These are phyloP conservation scores for Arctopsyche grandis DNA, from an alignment of 1,140 invertebrate genomes.

Conservation along the genomic window DNA sequence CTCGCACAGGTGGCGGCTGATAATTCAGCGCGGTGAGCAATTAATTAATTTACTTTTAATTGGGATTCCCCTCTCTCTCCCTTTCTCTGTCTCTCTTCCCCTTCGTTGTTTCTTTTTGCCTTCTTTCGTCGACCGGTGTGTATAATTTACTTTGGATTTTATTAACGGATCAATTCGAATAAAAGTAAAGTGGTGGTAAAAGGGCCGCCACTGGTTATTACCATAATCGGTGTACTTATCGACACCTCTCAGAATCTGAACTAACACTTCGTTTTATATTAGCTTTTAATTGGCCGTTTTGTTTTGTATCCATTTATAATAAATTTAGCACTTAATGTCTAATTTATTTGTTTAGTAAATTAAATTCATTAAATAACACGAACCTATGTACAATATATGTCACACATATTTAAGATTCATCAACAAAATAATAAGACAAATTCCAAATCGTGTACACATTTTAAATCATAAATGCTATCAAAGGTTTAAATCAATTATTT, in stretches of 20 bases:
- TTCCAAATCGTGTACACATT: too few species aligned
- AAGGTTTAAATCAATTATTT: too few species aligned
- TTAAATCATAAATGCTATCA: too few species aligned
- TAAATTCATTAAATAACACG: too few species aligned
- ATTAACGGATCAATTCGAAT: constrained; percentile 5
- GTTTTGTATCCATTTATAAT: too few species aligned
- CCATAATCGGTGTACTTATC: constrained; percentile 10
- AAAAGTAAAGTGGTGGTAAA: constrained; percentile 2
- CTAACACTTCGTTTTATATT: too few species aligned
- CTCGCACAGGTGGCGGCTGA: constrained; percentile 42
- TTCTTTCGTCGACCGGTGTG: not conserved
- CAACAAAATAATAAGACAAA: too few species aligned
- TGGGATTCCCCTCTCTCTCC: not conserved
- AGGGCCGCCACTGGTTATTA: not conserved
- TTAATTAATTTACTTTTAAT: constrained; percentile 50
- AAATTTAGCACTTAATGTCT: too few species aligned
- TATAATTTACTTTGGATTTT: not conserved
- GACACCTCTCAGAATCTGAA: not conserved
- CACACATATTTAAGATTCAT: too few species aligned
- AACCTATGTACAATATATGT: too few species aligned
- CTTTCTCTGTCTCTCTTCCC: not conserved
- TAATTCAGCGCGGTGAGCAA: constrained; percentile 35
- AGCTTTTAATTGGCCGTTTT: too few species aligned
- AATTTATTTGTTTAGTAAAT: too few species aligned
- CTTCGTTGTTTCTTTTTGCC: not conserved